phyloP scores from a whole-genome alignment of 2,888 invertebrate genomes.

The Orthosia gracilis region DNA sequence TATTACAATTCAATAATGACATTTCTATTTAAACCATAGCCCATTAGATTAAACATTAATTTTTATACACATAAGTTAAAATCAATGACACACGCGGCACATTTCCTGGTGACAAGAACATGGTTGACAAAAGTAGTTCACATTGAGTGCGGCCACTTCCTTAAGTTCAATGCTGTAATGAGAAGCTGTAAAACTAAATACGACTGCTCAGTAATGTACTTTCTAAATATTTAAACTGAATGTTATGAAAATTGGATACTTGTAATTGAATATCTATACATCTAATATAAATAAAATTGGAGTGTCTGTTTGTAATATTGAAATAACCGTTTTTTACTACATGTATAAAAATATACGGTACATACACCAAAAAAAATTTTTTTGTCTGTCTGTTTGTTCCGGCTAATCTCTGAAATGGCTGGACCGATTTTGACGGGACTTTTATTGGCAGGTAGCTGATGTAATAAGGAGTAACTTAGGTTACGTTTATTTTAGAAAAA shows the following conservation, averaged over 20 bases:
- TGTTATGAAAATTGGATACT: background rate
- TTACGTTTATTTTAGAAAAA: too few relatives aligned
- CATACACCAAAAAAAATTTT: too few relatives aligned
- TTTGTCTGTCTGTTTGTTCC: too few relatives aligned
- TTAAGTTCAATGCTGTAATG: conserved; percentile 64
- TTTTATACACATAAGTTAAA: conserved; percentile 30
- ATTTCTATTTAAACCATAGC: background rate
- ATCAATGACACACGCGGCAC: conserved; percentile 36
- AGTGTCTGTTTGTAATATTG: too few relatives aligned
- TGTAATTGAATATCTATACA: background rate
- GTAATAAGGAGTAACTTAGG: too few relatives aligned
- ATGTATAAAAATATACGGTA: too few relatives aligned
- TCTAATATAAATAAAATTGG: too few relatives aligned
- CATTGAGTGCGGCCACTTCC: conserved; percentile 78
- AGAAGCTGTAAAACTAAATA: conserved; percentile 26
- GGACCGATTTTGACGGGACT: too few relatives aligned
- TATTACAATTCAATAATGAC: background rate
- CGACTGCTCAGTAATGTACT: conserved; percentile 40
- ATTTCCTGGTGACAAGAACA: conserved; percentile 48
- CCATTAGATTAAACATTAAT: conserved; percentile 14
- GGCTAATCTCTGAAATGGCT: too few relatives aligned
- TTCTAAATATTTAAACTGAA: conserved; percentile 49
- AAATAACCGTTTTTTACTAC: too few relatives aligned
- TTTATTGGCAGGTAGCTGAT: too few relatives aligned
- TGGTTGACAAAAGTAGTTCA: conserved; percentile 70